A percentile compares a stretch with the other conserved stretches of the same genome.
Conservation (phyloP, 2,888 invertebrate species). For the Ormyrus labotus region DNA sequence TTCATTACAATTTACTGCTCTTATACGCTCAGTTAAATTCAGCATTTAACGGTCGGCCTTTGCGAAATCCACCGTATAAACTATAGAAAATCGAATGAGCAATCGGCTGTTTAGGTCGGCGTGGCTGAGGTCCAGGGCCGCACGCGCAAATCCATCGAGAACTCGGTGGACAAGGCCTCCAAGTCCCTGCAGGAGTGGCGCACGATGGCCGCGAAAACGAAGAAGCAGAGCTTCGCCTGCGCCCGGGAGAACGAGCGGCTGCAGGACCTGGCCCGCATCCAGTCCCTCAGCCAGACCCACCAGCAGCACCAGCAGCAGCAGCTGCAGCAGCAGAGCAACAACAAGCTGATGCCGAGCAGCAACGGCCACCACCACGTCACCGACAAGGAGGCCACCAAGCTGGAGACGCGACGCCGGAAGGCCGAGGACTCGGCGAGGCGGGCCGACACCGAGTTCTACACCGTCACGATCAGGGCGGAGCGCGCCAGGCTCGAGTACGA, state of each 20-base stretch:
- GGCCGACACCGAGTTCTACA: slow-evolving; percentile 95
- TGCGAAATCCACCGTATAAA: neutral
- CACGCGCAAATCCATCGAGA: slow-evolving; percentile 79
- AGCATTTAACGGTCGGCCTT: no score
- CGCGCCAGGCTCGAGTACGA: slow-evolving; percentile 94
- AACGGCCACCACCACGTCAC: slow-evolving; percentile 72
- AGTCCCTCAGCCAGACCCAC: slow-evolving; percentile 79
- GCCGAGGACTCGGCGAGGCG: slow-evolving; percentile 93
- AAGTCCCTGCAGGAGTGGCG: slow-evolving; percentile 90
- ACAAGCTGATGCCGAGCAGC: slow-evolving; percentile 68
- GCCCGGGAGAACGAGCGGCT: slow-evolving; percentile 94
- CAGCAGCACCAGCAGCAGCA: slow-evolving; percentile 77
- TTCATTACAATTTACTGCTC: no score
- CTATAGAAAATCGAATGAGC: neutral
- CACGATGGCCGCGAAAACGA: slow-evolving; percentile 90
- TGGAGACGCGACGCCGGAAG: slow-evolving; percentile 92
- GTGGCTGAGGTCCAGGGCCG: slow-evolving; percentile 80
- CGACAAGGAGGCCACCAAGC: slow-evolving; percentile 84
- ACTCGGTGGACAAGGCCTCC: slow-evolving; percentile 88
- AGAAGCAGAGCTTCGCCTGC: slow-evolving; percentile 90
- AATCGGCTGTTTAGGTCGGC: slow-evolving; percentile 78
- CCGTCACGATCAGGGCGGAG: slow-evolving; percentile 92
- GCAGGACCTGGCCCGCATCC: slow-evolving; percentile 82
- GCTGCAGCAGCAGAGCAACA: slow-evolving; percentile 75
- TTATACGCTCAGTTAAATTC: no score